Evolutionary conservation across 2,797 vertebrate genomes (phyloP), one percentile per base, ranked within the genome.

Genomic region (Spheniscus humboldti): DNA sequence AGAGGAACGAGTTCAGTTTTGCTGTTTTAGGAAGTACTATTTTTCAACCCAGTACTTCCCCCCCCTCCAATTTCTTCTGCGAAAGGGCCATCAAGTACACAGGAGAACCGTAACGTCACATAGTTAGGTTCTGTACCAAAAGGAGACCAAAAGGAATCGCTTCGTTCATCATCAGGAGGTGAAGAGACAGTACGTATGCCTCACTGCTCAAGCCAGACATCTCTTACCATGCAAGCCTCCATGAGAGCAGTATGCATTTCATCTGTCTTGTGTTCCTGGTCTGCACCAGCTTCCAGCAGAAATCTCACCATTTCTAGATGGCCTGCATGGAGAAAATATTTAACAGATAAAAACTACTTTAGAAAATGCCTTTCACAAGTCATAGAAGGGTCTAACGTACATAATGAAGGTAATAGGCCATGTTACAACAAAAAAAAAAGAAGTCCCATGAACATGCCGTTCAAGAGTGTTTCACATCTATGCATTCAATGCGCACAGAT

Each of bases 221-320:
- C 30, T 86, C 98, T 98, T 98, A 98, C 98, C 98, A 98, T 98
- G 97, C 98, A 98, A 63, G 98, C 98, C 88, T 98, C 98, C 98
- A 98, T 98, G 79, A 98, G 96, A 69, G 98, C 98, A 74, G 98
- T 98, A 67, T 98, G 98, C 98, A 98, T 98, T 95, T 98, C 98
- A 97, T 98, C 98, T 43, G 98, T 98, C 97, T 98, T 98, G 97
- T 98, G 98, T 43, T 98, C 98, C 97, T 98, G 98, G 95, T 98
- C 98, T 14, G 98, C 98, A 53, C 98, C 98, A 92, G 98, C 98
- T 92, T 98, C 98, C 97, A 98, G 97, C 80, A 98, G 97, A 97
- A 98, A 98, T 27, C 98, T 96, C 96, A 98, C 98, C 98, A 98
- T 98, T 96, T 98, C 98, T 79, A 98, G 97, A 75, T 98, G 98